Base-by-base conservation (phyloP, 2,113 vertebrate species). In the Lamprotornis superbus region DNA sequence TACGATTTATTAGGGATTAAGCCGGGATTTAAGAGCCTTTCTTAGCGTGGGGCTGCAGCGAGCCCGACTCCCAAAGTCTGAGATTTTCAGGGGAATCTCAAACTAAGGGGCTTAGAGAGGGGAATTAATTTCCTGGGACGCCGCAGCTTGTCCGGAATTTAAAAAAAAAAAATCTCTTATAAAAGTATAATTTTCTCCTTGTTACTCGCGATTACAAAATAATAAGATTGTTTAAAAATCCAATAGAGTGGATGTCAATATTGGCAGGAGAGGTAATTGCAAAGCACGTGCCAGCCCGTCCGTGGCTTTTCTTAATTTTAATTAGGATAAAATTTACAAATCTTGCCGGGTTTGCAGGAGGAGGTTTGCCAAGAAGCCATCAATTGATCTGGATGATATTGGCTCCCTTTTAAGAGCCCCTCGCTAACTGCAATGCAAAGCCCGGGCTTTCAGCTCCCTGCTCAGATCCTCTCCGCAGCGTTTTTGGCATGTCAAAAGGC, bases 401-500 rank as follows among this genome's bases (percentile, higher is more conserved):
- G 79, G 96, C 97, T 97, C 95, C 96, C 95, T 88, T 94, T 90
- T 71, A 93, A 80, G 88, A 94, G 93, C 93, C 97, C 97, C 94
- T 91, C 44, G 77, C 97, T 75, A 73, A 96, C 95, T 90, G 94
- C 92, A 65, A 20, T 83, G 97, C 22, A 95, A 94, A 97, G 95
- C 47, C 89, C 4, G 55, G 95, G 91, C 94, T 90, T 74, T 90
- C 60, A 85, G 83, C 94, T 90, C 87, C 78, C 92, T 97, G 87
- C 94, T 96, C 97, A 97, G 97, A 96, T 98, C 97, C 83, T 97
- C 96, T 90, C 92, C 91, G 97, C 97, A 96, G 96, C 74, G 96
- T 97, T 97, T 96, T 98, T 98, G 98, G 96, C 98, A 88, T 96
- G 95, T 98, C 97, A 96, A 97, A 97, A 83, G 93, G 97, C 98